Evolutionary conservation across 2,888 invertebrate species (phyloP).

Genomic region (Tetragnatha montana): DNA sequence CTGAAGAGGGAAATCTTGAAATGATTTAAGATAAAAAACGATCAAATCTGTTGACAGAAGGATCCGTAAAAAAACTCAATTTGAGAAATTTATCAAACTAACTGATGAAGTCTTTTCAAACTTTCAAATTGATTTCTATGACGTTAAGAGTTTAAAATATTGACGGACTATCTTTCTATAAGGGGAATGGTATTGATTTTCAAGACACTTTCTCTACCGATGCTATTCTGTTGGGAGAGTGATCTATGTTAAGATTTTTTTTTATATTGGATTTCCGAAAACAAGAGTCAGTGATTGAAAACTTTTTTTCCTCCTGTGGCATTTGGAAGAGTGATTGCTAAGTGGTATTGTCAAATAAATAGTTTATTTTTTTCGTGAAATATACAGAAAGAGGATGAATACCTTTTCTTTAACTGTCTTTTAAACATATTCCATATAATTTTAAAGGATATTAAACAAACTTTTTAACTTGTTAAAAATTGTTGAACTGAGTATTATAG

Average conservation of each 20-base stretch:
- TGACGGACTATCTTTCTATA: not conserved
- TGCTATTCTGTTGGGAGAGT: not conserved
- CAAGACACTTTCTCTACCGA: not conserved
- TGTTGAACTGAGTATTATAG: too few relatives aligned
- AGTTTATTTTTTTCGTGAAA: too few relatives aligned
- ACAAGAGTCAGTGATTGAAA: too few relatives aligned
- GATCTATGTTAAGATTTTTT: not conserved
- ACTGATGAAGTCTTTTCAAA: not conserved
- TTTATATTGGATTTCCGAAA: not conserved
- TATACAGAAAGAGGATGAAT: too few relatives aligned
- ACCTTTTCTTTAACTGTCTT: too few relatives aligned
- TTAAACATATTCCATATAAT: too few relatives aligned
- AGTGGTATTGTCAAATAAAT: too few relatives aligned
- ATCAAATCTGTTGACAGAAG: not conserved
- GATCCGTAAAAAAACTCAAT: not conserved
- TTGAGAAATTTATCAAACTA: not conserved
- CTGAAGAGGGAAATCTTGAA: not conserved
- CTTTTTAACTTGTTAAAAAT: too few relatives aligned
- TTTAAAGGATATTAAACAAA: too few relatives aligned
- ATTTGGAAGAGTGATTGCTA: too few relatives aligned
- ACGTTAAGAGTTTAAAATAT: not conserved
- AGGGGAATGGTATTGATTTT: not conserved
- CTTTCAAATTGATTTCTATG: not conserved
- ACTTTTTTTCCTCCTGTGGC: too few relatives aligned
- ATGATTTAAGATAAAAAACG: not conserved